Evolutionary conservation across 2,888 invertebrate genomes (phyloP), one percentile per base, ranked within the genome.

Genomic region (Endomychus coccineus): DNA sequence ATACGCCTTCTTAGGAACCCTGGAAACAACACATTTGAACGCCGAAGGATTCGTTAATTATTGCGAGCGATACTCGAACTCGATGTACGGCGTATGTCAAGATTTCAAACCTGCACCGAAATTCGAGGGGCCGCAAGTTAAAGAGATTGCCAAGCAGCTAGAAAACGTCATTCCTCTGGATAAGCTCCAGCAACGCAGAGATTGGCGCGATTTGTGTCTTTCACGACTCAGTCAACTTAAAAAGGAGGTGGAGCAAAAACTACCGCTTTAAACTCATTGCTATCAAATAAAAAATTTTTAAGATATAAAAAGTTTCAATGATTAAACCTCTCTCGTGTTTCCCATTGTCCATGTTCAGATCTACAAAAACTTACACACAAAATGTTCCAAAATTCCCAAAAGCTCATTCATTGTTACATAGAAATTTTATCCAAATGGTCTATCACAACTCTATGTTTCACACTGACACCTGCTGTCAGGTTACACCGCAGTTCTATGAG

Each of bases 11-110:
- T 73, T 95, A 40, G 97, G 97, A 2, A 85, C 92, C 0, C 68
- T 95, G 44, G 94, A 95, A 71, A 91, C 92, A 0, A 87, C 89
- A 0, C 94, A 94, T 66, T 73, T 96, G 40, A 97, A 97, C 62
- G 94, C 95, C 7, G 87, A 90, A 66, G 92, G 92, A 5, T 76
- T 78, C 64, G 63, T 64, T 10, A 75, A 76, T 48, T 80, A 80
- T 50, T 75, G 76, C 44, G 71, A 76, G 23, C 61, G 73, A 3
- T 80, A 80, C 51, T 65, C 68, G 2, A 69, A 75, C 30, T 73
- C 74, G 1, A 80, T 80, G 33, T 67, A 73, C 49, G 66, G 68
- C 27, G 75, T 77, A 0, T 83, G 85, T 54, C 68, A 77, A 54
- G 83, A 84, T 0, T 83, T 86, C 67, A 85, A 85, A 2, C 76